phyloP scores from a whole-genome alignment of 1,140 invertebrate species.

The Brachionus manjavacas region DNA sequence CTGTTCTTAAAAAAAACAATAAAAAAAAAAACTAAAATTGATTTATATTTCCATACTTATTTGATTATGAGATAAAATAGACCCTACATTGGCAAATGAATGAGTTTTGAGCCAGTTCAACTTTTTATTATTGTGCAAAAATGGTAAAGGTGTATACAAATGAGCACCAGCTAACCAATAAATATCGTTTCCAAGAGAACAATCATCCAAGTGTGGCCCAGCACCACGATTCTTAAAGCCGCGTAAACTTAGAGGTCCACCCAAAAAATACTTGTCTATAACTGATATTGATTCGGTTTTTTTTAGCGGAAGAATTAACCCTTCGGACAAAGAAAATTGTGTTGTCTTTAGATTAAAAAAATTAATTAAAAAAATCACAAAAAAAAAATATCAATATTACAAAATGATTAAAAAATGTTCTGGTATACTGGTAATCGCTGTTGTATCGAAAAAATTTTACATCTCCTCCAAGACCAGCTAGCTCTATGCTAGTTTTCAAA shows the following conservation, averaged over 20 bases:
- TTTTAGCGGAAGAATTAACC: conserved; percentile 63
- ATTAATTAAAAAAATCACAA: neutral
- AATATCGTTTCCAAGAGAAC: conserved; percentile 59
- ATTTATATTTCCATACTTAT: neutral
- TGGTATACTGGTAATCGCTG: conserved; percentile 70
- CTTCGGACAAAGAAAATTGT: conserved; percentile 68
- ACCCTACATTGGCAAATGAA: conserved; percentile 77
- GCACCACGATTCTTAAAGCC: conserved; percentile 76
- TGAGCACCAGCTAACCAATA: conserved; percentile 77
- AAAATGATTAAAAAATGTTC: conserved; percentile 64
- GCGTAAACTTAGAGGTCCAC: conserved; percentile 74
- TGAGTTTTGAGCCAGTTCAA: conserved; percentile 75
- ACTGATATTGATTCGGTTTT: conserved; percentile 63
- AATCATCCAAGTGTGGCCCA: conserved; percentile 68
- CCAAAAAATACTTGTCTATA: conserved; percentile 76
- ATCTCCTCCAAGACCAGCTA: conserved; percentile 79
- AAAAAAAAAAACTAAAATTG: neutral
- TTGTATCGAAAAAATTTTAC: conserved; percentile 79
- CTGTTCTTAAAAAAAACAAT: neutral
- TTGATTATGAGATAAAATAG: conserved; percentile 56
- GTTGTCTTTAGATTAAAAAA: conserved; percentile 63
- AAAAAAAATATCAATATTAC: conserved; percentile 59
- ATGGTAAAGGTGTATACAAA: conserved; percentile 76
- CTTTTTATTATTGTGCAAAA: conserved; percentile 67
- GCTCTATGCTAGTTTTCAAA: conserved; percentile 65